These are phyloP conservation scores for Dolichoris vasculosae DNA, from an alignment of 1,140 invertebrate genomes.

Conservation along the genomic window DNA sequence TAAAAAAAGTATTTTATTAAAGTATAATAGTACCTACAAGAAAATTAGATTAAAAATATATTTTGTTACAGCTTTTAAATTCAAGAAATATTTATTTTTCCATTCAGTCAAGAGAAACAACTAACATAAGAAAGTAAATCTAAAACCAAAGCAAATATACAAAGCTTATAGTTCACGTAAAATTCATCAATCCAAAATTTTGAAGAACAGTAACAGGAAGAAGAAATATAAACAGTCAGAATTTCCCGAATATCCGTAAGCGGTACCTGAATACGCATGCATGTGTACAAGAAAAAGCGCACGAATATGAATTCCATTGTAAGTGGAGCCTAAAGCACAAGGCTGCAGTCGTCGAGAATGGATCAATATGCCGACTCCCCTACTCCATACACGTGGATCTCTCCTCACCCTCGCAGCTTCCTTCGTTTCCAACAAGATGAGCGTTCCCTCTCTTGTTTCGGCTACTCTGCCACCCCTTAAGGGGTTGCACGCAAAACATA, in stretches of 20 bases:
- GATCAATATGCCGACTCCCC: constrained; percentile 42
- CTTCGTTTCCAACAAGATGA: constrained; percentile 13
- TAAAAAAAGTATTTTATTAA: too few species aligned
- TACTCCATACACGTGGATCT: constrained; percentile 31
- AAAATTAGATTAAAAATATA: background rate
- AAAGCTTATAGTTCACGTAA: background rate
- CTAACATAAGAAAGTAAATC: background rate
- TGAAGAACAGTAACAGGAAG: background rate
- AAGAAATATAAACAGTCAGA: background rate
- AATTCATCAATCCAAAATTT: background rate
- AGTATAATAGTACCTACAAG: too few species aligned
- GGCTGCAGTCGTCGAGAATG: constrained; percentile 7
- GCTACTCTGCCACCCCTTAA: background rate
- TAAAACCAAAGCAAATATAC: background rate
- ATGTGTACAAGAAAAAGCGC: background rate
- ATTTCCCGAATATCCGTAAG: background rate
- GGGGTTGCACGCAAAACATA: constrained; percentile 5
- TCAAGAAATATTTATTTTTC: background rate
- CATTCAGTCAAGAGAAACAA: background rate
- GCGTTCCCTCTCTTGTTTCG: background rate
- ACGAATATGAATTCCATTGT: background rate
- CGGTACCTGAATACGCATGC: background rate
- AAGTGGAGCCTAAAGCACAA: constrained; percentile 5
- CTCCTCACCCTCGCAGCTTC: constrained; percentile 44
- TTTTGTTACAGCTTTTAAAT: background rate